Conservation (phyloP, 2,888 invertebrate species). For the Criorhina ranunculi region DNA sequence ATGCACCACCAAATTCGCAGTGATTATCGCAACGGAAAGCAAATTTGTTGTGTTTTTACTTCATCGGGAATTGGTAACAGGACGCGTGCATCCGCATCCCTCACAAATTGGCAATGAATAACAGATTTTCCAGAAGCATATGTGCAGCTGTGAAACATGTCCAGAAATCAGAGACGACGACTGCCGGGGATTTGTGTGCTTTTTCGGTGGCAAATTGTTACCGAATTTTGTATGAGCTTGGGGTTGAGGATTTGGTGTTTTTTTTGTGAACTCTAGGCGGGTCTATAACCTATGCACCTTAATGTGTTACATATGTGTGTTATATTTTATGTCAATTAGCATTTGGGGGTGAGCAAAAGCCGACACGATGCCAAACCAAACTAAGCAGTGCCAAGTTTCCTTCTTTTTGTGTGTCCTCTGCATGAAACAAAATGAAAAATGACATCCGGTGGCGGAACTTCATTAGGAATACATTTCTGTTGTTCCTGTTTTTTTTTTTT, state of each 20-base stretch:
- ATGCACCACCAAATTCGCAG: constrained; percentile 50
- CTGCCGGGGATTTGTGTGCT: constrained; percentile 20
- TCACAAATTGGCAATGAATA: constrained; percentile 70
- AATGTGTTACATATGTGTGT: background rate
- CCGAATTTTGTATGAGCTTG: background rate
- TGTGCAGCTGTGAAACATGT: constrained; percentile 27
- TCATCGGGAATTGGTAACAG: constrained; percentile 17
- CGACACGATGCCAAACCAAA: constrained; percentile 29
- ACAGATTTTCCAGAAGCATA: constrained; percentile 62
- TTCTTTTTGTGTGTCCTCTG: background rate
- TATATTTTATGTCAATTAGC: constrained; percentile 8
- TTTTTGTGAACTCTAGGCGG: background rate
- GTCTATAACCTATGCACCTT: background rate
- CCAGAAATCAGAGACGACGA: constrained; percentile 16
- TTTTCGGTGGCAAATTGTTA: background rate
- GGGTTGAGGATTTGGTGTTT: background rate
- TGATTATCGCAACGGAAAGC: constrained; percentile 65
- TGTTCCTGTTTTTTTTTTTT: constrained; percentile 10
- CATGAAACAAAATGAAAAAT: constrained; percentile 54
- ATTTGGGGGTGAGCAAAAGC: background rate
- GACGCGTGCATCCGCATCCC: constrained; percentile 39
- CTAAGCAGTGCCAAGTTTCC: constrained; percentile 19
- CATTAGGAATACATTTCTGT: constrained; percentile 45
- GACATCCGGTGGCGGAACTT: constrained; percentile 60
- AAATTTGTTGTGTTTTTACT: constrained; percentile 52